phyloP scores from a whole-genome alignment of 64 coral and sea anemone species.

The Exaiptasia diaphana region DNA sequence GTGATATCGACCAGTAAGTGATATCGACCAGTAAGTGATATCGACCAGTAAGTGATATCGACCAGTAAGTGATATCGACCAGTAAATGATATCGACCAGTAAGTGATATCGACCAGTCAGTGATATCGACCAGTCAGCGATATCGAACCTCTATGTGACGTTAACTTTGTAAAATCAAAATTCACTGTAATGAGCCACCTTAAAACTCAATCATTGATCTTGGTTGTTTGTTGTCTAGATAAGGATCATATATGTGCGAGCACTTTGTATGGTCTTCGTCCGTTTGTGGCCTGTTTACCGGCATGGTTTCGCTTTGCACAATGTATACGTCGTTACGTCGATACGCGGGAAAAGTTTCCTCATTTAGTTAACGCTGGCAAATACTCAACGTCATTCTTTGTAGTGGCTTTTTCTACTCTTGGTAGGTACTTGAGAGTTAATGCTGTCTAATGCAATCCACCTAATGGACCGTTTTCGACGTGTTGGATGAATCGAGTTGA shows the following conservation, averaged over 20 bases:
- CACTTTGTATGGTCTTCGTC: slow-evolving; percentile 78
- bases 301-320: slow-evolving; percentile 97
- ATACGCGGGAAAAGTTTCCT: slow-evolving; percentile 79
- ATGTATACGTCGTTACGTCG: slow-evolving; percentile 81
- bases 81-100: no score
- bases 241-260: slow-evolving; percentile 70
- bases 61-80: no score
- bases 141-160: no score
- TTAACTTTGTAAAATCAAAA: neutral
- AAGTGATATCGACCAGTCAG: no score
- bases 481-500: no score
- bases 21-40: no score
- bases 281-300: slow-evolving; percentile 84
- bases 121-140: no score
- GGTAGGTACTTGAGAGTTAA: slow-evolving; percentile 60
- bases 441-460: no score
- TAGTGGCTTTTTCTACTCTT: slow-evolving; percentile 85
- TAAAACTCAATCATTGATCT: neutral
- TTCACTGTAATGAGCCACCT: neutral
- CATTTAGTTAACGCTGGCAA: slow-evolving; percentile 99
- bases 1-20: no score
- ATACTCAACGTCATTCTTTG: slow-evolving; percentile 93
- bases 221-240: neutral
- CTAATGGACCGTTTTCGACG: no score
- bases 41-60: no score